Evolutionary conservation across 2,797 vertebrate species (phyloP), one percentile per base, ranked within the genome.

Genomic region (Podarcis siculus): DNA sequence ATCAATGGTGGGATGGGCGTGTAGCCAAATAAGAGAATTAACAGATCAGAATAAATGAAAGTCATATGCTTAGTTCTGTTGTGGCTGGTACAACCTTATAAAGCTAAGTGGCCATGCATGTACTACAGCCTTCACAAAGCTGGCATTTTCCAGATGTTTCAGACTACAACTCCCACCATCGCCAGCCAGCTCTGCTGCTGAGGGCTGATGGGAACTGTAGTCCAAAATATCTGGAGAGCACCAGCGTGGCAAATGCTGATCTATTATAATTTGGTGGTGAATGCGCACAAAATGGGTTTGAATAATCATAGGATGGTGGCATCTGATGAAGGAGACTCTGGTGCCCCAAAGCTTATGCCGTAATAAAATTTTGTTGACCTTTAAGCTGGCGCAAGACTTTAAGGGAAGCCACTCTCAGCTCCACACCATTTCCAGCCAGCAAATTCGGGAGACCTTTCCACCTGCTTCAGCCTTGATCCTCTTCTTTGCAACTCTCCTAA

Each of bases 1-100:
- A 55, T 55, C 9, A 66, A 21, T 13, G 23, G 1, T 12, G 42
- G 67, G 30, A 0, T 30, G 9, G 49, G 1, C 1, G 4, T n/a
- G n/a, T 35, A 23, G 9, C 21, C 55, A 81, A 81, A 81, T 64
- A 81, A 81, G 32, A 27, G 45, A 30, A 39, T 45, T 23, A 75
- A 61, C 35, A 32, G 82, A 73, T 55, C 32, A 61, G 32, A 84
- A 71, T 84, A 75, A 84, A 49, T 73, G 55, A 66, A 85, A 85
- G 39, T 76, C 73, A 32, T 64, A 78, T 32, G 27, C 30, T 72
- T 37, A 79, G 5, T 71, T 69, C 9, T 58, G 55, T 37, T 72
- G 12, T 37, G 32, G 27, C 78, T 80, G 35, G 45, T 86, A 80
- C 49, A 39, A 72, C 2, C 37, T 37, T 58, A 86, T 80, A 72